Conservation (phyloP, 2,113 vertebrate genomes). For the Oryzias celebensis region DNA sequence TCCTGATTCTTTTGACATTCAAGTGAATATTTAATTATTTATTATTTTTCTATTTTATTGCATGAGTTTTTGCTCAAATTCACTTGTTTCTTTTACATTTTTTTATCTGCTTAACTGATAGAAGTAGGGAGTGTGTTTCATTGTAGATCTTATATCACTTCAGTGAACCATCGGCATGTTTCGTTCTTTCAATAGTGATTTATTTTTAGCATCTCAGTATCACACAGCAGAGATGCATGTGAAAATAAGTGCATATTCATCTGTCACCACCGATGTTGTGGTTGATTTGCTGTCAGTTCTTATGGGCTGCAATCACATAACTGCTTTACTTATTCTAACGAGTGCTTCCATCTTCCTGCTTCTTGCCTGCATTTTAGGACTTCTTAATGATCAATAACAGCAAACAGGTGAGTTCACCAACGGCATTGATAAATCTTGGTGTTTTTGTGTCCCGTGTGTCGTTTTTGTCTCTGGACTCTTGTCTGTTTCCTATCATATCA, state of each 20-base stretch:
- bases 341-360: constrained; percentile 90
- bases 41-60: constrained; percentile 24
- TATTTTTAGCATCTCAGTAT: not conserved
- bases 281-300: constrained; percentile 50
- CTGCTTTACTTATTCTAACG: constrained; percentile 84
- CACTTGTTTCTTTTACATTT: constrained; percentile 11
- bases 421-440: constrained; percentile 7
- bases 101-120: constrained; percentile 9
- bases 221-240: constrained; percentile 36
- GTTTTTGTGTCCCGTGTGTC: not conserved
- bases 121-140: not conserved
- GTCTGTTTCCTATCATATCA: constrained; percentile 4
- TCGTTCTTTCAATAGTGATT: not conserved
- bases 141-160: not conserved
- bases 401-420: constrained; percentile 92
- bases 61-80: constrained; percentile 46
- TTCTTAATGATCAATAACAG: constrained; percentile 97
- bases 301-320: constrained; percentile 84
- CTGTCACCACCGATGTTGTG: constrained; percentile 30
- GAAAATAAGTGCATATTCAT: constrained; percentile 22
- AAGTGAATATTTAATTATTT: constrained; percentile 25
- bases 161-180: not conserved
- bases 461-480: not conserved
- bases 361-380: constrained; percentile 96
- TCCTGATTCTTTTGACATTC: constrained; percentile 10